Evolutionary conservation across 35 echinoderm and acorn worm genomes (phyloP), one percentile per base, ranked within the genome.

Genomic region (Amphiura filiformis): DNA sequence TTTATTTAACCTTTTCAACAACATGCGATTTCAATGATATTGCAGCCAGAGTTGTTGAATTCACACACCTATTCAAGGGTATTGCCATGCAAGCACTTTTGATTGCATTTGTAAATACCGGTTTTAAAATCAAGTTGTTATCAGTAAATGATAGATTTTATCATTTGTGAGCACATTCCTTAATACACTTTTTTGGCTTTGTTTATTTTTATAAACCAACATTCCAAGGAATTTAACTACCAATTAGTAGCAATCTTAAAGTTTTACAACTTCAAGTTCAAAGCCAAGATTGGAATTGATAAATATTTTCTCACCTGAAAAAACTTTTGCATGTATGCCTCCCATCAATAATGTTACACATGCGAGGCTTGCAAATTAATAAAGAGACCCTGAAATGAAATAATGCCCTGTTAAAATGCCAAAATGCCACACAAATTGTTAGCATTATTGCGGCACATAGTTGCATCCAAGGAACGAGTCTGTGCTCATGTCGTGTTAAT

Each of bases 1-100:
- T 70, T 70, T 18, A 70, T 23, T 26, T 70, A 70, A 70, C 61
- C 61, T 70, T 18, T 70, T 70, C 61, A 52, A 52, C 44, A 20
- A 52, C 44, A 52, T 11, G 7, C 20, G 61, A 11, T 70, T 70
- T 70, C 4, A 23, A n/a, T 70, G 61, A 70, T 70, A 70, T 70
- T 70, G 61, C 26, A 23, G 15, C 2, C 15, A 13, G 28, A 18
- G 7, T 26, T 23, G 4, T 23, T 30, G 26, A 15, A 70, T 70
- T 70, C 61, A 13, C 61, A n/a, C 61, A 70, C 61, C 61, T 70
- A 13, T 70, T 70, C 61, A 70, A 70, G 61, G 61, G 61, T 70
- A 70, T 70, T n/a, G 26, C 17, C 61, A 70, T 70, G 7, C n/a
- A n/a, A n/a, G 26, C 15, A 30, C 61, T 70, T 70, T 70, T 70